phyloP scores from a whole-genome alignment of 2,113 vertebrate genomes.

The Zeus faber region DNA sequence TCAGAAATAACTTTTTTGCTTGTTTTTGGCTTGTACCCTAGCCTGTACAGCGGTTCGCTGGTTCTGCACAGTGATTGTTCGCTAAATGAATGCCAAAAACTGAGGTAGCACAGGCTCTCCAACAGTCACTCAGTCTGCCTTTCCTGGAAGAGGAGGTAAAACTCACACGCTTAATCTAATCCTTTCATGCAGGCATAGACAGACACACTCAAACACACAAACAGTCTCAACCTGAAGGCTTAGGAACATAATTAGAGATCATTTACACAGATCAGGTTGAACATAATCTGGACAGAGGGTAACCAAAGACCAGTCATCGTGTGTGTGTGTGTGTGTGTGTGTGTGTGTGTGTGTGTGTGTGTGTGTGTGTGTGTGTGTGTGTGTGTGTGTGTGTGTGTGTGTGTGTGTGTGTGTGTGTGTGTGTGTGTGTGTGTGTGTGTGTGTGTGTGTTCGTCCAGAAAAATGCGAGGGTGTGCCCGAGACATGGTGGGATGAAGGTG shows the following conservation, averaged over 20 bases:
- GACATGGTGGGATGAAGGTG: conserved; percentile 59
- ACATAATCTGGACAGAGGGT: conserved; percentile 59
- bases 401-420: conserved; percentile 3
- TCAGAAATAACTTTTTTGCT: too few species aligned
- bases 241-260: conserved; percentile 60
- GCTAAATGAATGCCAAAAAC: too few species aligned
- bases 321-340: neutral
- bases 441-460: conserved; percentile 45
- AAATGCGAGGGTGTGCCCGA: conserved; percentile 55
- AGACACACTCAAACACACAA: conserved; percentile 23
- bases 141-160: conserved; percentile 29
- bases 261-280: conserved; percentile 65
- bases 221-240: conserved; percentile 54
- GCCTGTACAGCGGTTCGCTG: too few species aligned
- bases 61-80: too few species aligned
- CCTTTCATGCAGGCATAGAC: conserved; percentile 11
- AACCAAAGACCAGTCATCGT: conserved; percentile 51
- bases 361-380: conserved; percentile 18
- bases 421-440: conserved; percentile 3
- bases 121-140: conserved; percentile 30
- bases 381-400: neutral
- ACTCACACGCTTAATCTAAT: conserved; percentile 52
- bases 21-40: too few species aligned
- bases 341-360: conserved; percentile 5
- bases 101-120: conserved; percentile 17